Evolutionary conservation across 2,113 vertebrate species (phyloP), one percentile per base, ranked within the genome.

Genomic region (Lepisosteus osseus): DNA sequence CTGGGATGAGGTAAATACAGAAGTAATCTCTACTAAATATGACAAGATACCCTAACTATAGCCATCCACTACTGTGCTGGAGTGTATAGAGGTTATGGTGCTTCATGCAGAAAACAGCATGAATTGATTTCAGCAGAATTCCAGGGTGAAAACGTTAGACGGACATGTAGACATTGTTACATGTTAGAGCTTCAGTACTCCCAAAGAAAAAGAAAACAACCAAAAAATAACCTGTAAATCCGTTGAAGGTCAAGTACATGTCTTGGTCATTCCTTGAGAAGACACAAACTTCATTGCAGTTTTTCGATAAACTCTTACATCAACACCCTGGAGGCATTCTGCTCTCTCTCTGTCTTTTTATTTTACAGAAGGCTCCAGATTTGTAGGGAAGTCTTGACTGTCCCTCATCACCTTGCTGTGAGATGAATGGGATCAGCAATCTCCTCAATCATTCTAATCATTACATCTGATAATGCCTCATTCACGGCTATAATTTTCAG

Each of bases 361-460:
- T 87, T 84, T 86, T 83, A 86, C 83, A 85, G 82, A 75, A 80
- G 81, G 82, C 80, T 85, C 80, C 76, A 84, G 83, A 86, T 86
- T 78, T 85, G 77, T 72, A 74, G 80, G 65, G 80, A 67, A 62
- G 47, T 55, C 7, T 3, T n/a, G 61, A 67, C 61, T 75, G 83
- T 85, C 83, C 85, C 79, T 80, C 82, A 78, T 90, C 90, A 90
- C 88, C 90, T 89, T 90, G 87, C 88, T 88, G 77, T 81, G 78
- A 88, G 88, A 90, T 87, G 85, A 88, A 90, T 88, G 82, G 77
- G 79, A 83, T 87, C 42, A 72, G 83, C 69, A 74, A 75, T 85
- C 82, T 88, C 85, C 86, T 90, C 86, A 81, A 90, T 91, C 89
- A 88, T 90, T 89, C 86, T 88, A 91, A 91, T 91, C 88, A 91